Conservation (phyloP, 2,888 invertebrate genomes). For the Amphipyra tragopoginis region DNA sequence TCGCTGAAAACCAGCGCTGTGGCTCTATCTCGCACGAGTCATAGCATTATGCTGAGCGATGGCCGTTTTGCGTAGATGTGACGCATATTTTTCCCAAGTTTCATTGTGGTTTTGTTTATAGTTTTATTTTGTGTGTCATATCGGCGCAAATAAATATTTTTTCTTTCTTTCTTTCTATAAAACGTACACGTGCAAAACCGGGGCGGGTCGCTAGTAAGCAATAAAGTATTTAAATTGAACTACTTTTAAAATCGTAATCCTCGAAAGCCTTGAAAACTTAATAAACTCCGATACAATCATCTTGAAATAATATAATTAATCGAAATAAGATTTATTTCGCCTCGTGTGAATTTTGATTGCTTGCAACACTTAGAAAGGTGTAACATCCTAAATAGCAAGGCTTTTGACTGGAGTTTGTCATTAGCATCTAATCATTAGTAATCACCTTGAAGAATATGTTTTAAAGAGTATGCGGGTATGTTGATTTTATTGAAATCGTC, state of each 20-base stretch:
- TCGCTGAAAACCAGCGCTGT: too few species aligned
- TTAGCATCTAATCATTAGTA: constrained; percentile 38
- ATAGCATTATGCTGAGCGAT: too few species aligned
- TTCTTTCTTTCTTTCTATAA: too few species aligned
- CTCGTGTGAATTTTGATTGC: constrained; percentile 33
- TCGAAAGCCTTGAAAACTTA: constrained; percentile 28
- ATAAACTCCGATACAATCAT: constrained; percentile 1
- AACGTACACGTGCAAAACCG: too few species aligned
- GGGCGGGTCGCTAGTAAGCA: too few species aligned
- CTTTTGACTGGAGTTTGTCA: constrained; percentile 15
- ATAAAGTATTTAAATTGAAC: not conserved
- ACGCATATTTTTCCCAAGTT: too few species aligned
- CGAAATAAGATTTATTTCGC: constrained; percentile 39
- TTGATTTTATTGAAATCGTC: not conserved
- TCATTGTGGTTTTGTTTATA: too few species aligned
- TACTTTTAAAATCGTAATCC: constrained; percentile 8
- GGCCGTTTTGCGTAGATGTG: too few species aligned
- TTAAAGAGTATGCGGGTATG: constrained; percentile 1
- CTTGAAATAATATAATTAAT: constrained; percentile 24
- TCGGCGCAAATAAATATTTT: too few species aligned
- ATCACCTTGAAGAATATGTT: constrained; percentile 26
- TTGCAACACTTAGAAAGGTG: constrained; percentile 57
- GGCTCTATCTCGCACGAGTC: too few species aligned
- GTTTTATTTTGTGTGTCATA: too few species aligned
- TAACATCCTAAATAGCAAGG: constrained; percentile 57